These are phyloP conservation scores for Rhamnusium bicolor DNA, from an alignment of 2,888 invertebrate species.

Conservation along the genomic window DNA sequence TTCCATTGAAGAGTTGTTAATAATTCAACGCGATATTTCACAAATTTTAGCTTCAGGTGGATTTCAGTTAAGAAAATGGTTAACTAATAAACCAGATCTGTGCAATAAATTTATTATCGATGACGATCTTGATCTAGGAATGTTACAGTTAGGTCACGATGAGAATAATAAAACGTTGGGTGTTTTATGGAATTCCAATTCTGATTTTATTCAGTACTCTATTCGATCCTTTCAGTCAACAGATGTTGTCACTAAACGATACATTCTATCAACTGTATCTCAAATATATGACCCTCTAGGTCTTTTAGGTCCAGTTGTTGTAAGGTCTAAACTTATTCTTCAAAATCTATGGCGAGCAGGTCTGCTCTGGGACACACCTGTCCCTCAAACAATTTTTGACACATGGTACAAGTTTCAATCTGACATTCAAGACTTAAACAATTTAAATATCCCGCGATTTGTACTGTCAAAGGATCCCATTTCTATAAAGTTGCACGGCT, in stretches of 20 bases:
- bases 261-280: not conserved
- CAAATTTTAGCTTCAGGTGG: slow-evolving; percentile 21
- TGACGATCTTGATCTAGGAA: slow-evolving; percentile 17
- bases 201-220: slow-evolving; percentile 36
- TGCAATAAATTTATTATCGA: slow-evolving; percentile 15
- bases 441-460: no score
- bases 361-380: no score
- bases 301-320: no score
- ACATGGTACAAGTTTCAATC: no score
- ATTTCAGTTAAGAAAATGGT: slow-evolving; percentile 39
- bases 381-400: no score
- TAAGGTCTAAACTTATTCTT: not conserved
- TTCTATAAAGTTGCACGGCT: no score
- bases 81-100: not conserved
- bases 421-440: no score
- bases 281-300: not conserved
- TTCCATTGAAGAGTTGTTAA: slow-evolving; percentile 4
- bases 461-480: no score
- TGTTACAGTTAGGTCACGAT: slow-evolving; percentile 26
- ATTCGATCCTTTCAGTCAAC: not conserved
- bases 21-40: slow-evolving; percentile 18
- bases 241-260: not conserved
- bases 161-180: slow-evolving; percentile 42
- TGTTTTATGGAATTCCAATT: slow-evolving; percentile 31
- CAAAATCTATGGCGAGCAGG: not conserved